These are phyloP conservation scores for Melinaea marsaeus DNA, from an alignment of 2,888 invertebrate genomes.

Conservation along the genomic window DNA sequence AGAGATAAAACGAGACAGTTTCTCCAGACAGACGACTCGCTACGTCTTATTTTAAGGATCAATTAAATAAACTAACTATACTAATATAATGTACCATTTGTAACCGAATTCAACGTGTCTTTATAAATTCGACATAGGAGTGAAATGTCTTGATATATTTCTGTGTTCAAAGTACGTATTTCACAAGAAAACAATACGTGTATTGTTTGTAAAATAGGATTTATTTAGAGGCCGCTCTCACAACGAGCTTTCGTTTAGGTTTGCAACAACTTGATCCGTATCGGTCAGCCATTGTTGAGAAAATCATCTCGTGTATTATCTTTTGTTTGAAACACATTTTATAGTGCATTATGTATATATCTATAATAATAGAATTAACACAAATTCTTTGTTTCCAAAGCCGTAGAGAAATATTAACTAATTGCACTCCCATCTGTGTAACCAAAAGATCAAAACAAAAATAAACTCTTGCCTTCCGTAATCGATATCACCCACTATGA, in stretches of 20 bases:
- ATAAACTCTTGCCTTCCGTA: neutral
- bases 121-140: conserved; percentile 12
- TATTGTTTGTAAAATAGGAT: conserved; percentile 67
- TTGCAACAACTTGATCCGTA: conserved; percentile 57
- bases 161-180: conserved; percentile 45
- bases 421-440: too few species aligned
- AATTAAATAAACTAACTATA: neutral
- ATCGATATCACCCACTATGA: conserved; percentile 1
- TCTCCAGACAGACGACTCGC: neutral
- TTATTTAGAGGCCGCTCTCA: conserved; percentile 66
- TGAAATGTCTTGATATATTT: conserved; percentile 27
- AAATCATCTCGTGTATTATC: conserved; percentile 29
- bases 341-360: too few species aligned
- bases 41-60: neutral
- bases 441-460: too few species aligned
- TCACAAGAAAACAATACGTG: conserved; percentile 67
- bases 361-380: too few species aligned
- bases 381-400: too few species aligned
- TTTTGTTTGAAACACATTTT: too few species aligned
- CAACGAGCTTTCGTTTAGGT: conserved; percentile 61
- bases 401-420: too few species aligned
- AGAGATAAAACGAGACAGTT: neutral
- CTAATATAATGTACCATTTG: too few species aligned
- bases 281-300: conserved; percentile 51
- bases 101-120: too few species aligned